Conservation (phyloP, 2,888 invertebrate genomes). For the Dyspetes luteomarginatus region DNA sequence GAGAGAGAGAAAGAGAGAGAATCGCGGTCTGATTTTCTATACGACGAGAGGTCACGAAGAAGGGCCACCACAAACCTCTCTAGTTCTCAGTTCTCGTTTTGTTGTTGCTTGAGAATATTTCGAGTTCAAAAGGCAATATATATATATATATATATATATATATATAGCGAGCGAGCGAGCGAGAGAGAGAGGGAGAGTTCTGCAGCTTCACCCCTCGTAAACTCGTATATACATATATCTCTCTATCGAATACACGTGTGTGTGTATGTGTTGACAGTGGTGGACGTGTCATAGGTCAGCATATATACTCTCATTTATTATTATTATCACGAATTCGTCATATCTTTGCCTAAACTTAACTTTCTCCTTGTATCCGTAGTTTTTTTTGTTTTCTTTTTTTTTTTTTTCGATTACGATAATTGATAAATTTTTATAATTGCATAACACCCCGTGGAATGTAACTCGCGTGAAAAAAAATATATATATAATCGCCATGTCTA, state of each 20-base stretch:
- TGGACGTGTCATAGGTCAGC: conserved; percentile 47
- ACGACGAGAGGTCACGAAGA: conserved; percentile 43
- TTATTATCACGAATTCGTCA: conserved; percentile 57
- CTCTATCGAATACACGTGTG: too few relatives aligned
- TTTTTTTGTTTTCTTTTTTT: neutral
- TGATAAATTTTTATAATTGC: conserved; percentile 31
- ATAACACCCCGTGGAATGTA: too few relatives aligned
- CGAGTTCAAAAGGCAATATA: conserved; percentile 35
- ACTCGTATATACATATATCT: too few relatives aligned
- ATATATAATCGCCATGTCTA: too few relatives aligned
- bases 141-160: too few relatives aligned
- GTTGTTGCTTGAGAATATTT: conserved; percentile 36
- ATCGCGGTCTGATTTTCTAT: conserved; percentile 43
- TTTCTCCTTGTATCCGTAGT: conserved; percentile 39
- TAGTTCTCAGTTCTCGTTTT: conserved; percentile 25
- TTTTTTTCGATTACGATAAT: neutral
- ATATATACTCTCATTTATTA: conserved; percentile 32
- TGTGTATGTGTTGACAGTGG: too few relatives aligned
- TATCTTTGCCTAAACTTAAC: conserved; percentile 33
- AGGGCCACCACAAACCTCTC: conserved; percentile 30
- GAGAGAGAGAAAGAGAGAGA: conserved; percentile 1
- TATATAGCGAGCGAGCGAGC: neutral
- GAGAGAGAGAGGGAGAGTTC: too few relatives aligned
- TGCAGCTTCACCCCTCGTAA: too few relatives aligned
- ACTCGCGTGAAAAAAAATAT: too few relatives aligned